Percentiles rank a stretch among this genome's conserved stretches.
These are phyloP conservation scores for Nyctereutes procyonoides DNA, from an alignment of 2,113 vertebrate species.

Conservation along the genomic window DNA sequence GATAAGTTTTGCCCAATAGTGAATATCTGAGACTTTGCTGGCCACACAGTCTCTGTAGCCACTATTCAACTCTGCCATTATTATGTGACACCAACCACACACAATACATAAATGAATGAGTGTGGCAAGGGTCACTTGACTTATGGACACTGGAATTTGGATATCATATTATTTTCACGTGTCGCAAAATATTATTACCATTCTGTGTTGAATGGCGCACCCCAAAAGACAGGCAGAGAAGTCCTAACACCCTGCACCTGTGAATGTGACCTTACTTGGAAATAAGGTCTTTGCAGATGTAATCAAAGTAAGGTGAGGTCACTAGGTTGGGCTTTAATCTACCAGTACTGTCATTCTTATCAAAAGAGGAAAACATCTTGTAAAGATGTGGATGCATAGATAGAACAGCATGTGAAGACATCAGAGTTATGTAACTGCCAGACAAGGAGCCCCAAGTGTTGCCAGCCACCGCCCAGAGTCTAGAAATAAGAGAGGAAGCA, in stretches of 20 bases:
- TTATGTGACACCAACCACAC: neutral
- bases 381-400: neutral
- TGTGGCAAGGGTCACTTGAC: neutral
- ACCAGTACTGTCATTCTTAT: neutral
- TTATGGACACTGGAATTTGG: neutral
- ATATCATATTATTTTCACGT: neutral
- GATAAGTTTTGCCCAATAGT: neutral
- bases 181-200: neutral
- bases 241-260: neutral
- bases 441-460: neutral
- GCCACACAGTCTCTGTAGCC: neutral
- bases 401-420: neutral
- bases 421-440: accelerated
- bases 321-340: neutral
- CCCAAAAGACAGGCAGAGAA: neutral
- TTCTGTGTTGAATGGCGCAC: neutral
- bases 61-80: neutral
- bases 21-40: neutral
- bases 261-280: neutral
- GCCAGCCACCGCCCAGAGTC: neutral
- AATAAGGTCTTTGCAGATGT: neutral
- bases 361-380: neutral
- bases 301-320: neutral
- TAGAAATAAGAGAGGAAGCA: neutral
- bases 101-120: neutral